A percentile compares a stretch with the other conserved stretches of the same genome.
Evolutionary conservation across 2,888 invertebrate species (phyloP).

Genomic region (Polydrusus tereticollis): DNA sequence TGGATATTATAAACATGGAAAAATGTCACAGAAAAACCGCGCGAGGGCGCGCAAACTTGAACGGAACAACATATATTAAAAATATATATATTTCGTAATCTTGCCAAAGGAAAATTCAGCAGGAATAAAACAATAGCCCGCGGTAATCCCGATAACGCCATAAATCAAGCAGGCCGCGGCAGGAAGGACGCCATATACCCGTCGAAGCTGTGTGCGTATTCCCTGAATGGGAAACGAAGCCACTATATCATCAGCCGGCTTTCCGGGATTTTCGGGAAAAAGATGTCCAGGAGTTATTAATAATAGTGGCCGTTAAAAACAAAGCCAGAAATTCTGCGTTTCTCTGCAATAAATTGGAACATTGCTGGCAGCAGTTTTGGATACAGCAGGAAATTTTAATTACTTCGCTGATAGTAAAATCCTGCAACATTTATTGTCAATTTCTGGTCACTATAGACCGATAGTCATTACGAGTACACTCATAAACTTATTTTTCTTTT

Average conservation of each 20-base stretch:
- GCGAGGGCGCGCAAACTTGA: too few relatives aligned
- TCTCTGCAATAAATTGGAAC: background rate
- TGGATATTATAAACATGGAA: background rate
- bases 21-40: too few relatives aligned
- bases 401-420: too few relatives aligned
- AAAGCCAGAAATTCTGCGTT: constrained; percentile 22
- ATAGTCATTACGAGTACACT: too few relatives aligned
- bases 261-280: constrained; percentile 23
- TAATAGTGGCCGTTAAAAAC: constrained; percentile 33
- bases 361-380: too few relatives aligned
- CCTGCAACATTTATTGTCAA: too few relatives aligned
- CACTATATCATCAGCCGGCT: constrained; percentile 46
- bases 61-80: background rate
- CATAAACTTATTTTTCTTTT: too few relatives aligned
- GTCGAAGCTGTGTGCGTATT: constrained; percentile 47
- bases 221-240: constrained; percentile 51
- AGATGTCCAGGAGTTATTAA: constrained; percentile 41
- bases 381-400: too few relatives aligned
- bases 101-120: constrained; percentile 18
- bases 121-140: constrained; percentile 44
- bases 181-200: constrained; percentile 44
- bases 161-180: constrained; percentile 42
- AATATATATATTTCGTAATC: background rate
- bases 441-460: too few relatives aligned
- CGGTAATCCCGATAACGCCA: constrained; percentile 44